Evolutionary conservation across 2,888 invertebrate genomes (phyloP), one percentile per base, ranked within the genome.

Genomic region (Willowsia nigromaculata): DNA sequence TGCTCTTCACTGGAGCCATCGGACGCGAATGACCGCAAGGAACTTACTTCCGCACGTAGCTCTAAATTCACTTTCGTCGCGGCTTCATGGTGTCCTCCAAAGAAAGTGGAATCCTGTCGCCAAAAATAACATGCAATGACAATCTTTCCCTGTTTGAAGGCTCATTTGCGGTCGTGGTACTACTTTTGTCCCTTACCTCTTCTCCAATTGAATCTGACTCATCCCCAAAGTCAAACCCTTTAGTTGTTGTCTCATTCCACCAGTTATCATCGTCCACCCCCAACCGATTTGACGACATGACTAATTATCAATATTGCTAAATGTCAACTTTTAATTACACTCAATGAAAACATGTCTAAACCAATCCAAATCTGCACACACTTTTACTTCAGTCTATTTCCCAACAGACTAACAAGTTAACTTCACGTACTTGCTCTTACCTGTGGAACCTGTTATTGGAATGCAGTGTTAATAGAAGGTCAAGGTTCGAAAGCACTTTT

Each of bases 151-250:
- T n/a, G n/a, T n/a, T n/a, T n/a, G n/a, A n/a, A n/a, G n/a, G n/a
- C n/a, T n/a, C n/a, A n/a, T n/a, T n/a, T n/a, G n/a, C n/a, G n/a
- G n/a, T n/a, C n/a, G n/a, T n/a, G n/a, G n/a, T n/a, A n/a, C n/a
- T n/a, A n/a, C n/a, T n/a, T n/a, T n/a, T n/a, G n/a, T n/a, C n/a
- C n/a, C n/a, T n/a, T 68, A 96, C 96, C 93, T 96, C 96, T 92
- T 96, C 89, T 53, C 88, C 96, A 90, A 88, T 74, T 1, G 85
- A 85, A 27, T 92, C 92, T 7, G 90, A 62, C 25, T 92, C 92
- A 47, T 96, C 97, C 92, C 97, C 97, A 93, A 97, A 97, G 93
- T 95, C 96, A 92, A 97, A 96, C 0, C 96, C 96, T 91, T 95
- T 95, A 22, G 92, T 91, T 25, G 91, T 92, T 15, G 96, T 96